These are phyloP conservation scores for Metallyticus violacea DNA, from an alignment of 2,888 invertebrate species.

Conservation along the genomic window DNA sequence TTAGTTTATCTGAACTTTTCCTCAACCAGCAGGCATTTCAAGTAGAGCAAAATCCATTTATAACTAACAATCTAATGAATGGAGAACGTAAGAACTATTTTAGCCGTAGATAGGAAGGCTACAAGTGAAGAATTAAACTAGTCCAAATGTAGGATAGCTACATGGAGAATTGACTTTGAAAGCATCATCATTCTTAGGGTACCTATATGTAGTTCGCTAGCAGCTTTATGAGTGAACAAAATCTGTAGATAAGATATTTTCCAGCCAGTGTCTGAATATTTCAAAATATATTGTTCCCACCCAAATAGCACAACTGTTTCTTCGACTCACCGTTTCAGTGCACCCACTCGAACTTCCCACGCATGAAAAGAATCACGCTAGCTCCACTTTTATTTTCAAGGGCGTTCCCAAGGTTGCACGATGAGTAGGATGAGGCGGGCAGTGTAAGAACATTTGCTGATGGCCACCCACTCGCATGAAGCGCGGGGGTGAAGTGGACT, in stretches of 20 bases:
- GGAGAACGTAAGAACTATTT: no score
- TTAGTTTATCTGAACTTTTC: no score
- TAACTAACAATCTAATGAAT: no score
- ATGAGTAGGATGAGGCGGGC: not conserved
- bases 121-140: no score
- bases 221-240: not conserved
- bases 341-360: not conserved
- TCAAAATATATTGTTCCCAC: not conserved
- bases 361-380: not conserved
- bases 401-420: conserved; percentile 8
- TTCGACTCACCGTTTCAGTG: not conserved
- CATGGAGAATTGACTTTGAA: no score
- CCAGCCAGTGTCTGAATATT: not conserved
- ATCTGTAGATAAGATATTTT: not conserved
- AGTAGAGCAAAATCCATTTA: no score
- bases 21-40: no score
- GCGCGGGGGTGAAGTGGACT: not conserved
- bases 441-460: not conserved
- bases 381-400: not conserved
- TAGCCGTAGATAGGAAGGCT: no score
- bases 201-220: no score
- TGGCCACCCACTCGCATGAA: not conserved
- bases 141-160: no score
- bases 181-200: no score
- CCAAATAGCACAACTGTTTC: not conserved